Evolutionary conservation across 1,140 invertebrate genomes (phyloP).

Genomic region (Trissolcus basalis): DNA sequence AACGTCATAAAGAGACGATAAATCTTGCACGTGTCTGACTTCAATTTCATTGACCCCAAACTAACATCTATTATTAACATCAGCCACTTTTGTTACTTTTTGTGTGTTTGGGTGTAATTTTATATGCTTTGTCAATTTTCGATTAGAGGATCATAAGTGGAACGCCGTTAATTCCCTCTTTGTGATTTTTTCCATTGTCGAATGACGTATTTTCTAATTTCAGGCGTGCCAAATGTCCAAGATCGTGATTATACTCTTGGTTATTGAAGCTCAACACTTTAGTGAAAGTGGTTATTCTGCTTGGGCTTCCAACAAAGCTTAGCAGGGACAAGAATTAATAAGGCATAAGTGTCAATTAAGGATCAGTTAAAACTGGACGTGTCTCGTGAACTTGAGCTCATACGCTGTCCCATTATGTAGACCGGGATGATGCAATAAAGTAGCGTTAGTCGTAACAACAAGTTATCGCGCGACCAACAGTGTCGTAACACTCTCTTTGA

Average conservation of each 20-base stretch:
- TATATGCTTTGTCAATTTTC: too few relatives aligned
- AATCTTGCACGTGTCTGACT: conserved; percentile 62
- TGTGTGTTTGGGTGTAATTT: neutral
- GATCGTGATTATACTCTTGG: too few relatives aligned
- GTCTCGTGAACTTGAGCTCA: conserved; percentile 26
- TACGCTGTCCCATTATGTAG: conserved; percentile 24
- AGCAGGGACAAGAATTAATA: neutral
- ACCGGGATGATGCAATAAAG: conserved; percentile 55
- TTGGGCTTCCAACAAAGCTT: too few relatives aligned
- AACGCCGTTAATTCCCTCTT: too few relatives aligned
- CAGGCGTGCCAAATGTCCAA: too few relatives aligned
- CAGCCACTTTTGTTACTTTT: neutral
- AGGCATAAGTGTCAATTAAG: conserved; percentile 21
- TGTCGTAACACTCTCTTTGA: conserved; percentile 60
- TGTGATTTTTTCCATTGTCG: too few relatives aligned
- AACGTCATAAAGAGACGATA: conserved; percentile 70
- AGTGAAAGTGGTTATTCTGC: too few relatives aligned
- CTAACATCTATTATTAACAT: conserved; percentile 10
- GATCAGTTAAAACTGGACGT: conserved; percentile 25
- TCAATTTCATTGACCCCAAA: conserved; percentile 25
- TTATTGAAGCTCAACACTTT: neutral
- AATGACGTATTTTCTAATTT: too few relatives aligned
- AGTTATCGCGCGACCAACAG: conserved; percentile 67
- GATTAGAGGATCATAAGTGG: too few relatives aligned
- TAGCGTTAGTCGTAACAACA: conserved; percentile 63